Percentiles rank a stretch among this genome's conserved stretches.
phyloP scores from a whole-genome alignment of 2,797 vertebrate genomes.

The Pteronotus mesoamericanus region DNA sequence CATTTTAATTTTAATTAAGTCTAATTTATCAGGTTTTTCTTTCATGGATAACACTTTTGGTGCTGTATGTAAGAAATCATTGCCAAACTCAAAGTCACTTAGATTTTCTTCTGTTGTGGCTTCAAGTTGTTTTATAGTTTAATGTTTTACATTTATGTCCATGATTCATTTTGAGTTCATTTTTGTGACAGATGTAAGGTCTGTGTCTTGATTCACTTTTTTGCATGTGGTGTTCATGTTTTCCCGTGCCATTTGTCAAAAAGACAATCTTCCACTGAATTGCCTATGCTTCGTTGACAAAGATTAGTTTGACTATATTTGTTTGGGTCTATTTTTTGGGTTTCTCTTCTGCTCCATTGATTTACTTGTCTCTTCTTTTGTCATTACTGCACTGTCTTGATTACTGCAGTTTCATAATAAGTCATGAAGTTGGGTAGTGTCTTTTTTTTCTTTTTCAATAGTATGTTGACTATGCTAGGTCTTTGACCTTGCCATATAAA shows the following conservation, averaged over 20 bases:
- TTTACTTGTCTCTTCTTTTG: neutral
- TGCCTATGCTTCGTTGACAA: neutral
- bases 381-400: neutral
- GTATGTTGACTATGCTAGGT: neutral
- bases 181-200: neutral
- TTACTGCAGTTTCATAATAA: neutral
- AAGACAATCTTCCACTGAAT: neutral
- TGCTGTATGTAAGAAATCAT: neutral
- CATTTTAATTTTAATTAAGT: neutral
- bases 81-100: neutral
- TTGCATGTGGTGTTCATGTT: neutral
- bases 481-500: neutral
- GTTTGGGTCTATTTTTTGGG: neutral
- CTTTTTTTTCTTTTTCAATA: neutral
- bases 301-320: neutral
- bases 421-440: neutral
- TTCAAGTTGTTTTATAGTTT: neutral
- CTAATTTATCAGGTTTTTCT: neutral
- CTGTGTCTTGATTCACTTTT: neutral
- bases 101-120: neutral
- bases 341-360: neutral
- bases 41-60: neutral
- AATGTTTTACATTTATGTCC: neutral
- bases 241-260: neutral
- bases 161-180: neutral